Base-by-base conservation (phyloP, 1,140 invertebrate genomes). In the Triops longicaudatus region DNA sequence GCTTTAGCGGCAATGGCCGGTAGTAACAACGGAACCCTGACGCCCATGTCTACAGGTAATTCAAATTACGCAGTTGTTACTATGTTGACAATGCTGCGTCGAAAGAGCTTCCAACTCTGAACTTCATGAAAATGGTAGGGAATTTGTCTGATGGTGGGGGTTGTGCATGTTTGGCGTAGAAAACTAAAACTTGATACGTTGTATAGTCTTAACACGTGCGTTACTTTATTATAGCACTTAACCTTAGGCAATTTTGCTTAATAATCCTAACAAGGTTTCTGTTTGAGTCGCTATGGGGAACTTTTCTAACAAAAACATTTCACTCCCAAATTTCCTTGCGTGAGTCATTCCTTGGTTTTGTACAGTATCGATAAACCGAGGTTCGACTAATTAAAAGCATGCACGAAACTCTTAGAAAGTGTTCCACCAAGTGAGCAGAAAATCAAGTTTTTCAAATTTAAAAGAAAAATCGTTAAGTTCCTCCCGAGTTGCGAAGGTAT, bases 1-100 rank as follows among this genome's bases (percentile, higher is more conserved):
- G 93, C 93, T 31, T 85, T 96, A 80, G 93, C 94, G 42, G 93
- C 93, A 12, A 94, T 94, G 88, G 90, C 93, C 74, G 28, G 76
- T 41, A 72, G 72, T 11, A 77, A 77, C 76, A 63, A 63, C 17
- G 76, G 76, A 37, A 73, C 31, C 73, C 27, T 77, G 12, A 42
- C 72, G 22, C 26, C 76, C 27, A 75, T 75, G 26, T 44, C 72
- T 71, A 63, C 50, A 63, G 50, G 50, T 63, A 63, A 63, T 63
- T 63, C 14, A 63, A 10, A 10, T 63, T 63, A 63, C 50, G 50
- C 9, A 9, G 50, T 14, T 63, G 6, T 17, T 63, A 63, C 14
- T 6, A 63, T 63, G 6, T 63, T 22, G 50, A 22, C 31, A 37
- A 37, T 37, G n/a, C 2, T 63, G 50, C 50, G 4, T n/a, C 50